Conservation (phyloP, 1,140 invertebrate species). For the Acyrthosiphon pisum region DNA sequence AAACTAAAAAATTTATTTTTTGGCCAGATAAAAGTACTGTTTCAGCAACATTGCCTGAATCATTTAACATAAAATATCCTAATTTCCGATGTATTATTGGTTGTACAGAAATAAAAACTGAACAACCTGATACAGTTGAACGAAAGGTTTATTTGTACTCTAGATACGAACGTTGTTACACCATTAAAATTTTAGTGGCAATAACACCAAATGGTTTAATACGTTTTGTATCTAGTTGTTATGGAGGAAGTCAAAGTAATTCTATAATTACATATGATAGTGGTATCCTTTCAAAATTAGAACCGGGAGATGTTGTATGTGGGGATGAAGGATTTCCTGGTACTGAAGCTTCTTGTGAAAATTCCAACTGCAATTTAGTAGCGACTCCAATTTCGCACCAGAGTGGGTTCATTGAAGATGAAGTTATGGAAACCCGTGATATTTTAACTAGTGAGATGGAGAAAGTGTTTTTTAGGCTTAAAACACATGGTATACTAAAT, state of each 20-base stretch:
- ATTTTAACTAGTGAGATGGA: neutral
- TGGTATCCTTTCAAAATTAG: neutral
- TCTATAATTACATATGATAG: neutral
- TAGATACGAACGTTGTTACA: neutral
- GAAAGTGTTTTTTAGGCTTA: neutral
- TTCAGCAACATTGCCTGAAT: neutral
- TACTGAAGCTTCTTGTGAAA: neutral
- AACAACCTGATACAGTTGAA: neutral
- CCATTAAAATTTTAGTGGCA: neutral
- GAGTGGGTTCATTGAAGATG: neutral
- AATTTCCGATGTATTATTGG: neutral
- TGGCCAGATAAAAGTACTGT: neutral
- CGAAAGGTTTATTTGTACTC: neutral
- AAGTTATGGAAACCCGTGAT: neutral
- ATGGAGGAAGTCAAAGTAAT: neutral
- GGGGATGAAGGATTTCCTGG: neutral
- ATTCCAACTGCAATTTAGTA: neutral
- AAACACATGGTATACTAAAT: neutral
- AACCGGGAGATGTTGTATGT: neutral
- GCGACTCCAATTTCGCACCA: neutral
- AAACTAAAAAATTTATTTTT: constrained; percentile 16
- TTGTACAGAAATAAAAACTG: neutral
- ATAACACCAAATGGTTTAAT: neutral
- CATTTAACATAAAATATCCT: neutral
- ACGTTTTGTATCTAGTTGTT: neutral